A percentile compares a stretch with the other conserved stretches of the same genome.
Evolutionary conservation across 2,113 vertebrate species (phyloP).

Genomic region (Mixornis gularis): DNA sequence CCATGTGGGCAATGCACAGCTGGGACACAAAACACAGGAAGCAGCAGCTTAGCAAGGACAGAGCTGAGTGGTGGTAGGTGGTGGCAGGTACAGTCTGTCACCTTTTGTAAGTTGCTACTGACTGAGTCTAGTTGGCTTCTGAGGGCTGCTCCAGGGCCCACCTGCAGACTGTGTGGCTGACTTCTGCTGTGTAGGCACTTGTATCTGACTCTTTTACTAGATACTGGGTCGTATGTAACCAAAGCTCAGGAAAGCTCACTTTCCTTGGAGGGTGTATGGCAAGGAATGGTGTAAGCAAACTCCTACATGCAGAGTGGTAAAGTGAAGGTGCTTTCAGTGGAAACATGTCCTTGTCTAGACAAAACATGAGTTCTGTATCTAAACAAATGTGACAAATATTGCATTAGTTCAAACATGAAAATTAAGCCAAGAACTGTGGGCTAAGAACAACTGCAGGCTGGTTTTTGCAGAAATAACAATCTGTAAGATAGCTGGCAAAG

Average conservation of each 20-base stretch:
- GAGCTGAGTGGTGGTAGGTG: not conserved
- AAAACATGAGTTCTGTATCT: not conserved
- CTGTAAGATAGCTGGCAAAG: not conserved
- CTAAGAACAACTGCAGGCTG: not conserved
- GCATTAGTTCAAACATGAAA: not conserved
- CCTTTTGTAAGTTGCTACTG: not conserved
- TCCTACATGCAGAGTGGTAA: not conserved
- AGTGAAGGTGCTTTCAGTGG: not conserved
- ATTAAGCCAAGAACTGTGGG: not conserved
- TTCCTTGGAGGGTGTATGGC: not conserved
- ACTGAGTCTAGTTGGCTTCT: not conserved
- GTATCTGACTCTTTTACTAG: not conserved
- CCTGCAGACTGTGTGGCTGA: not conserved
- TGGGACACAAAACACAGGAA: not conserved
- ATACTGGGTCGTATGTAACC: not conserved
- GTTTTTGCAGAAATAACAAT: not conserved
- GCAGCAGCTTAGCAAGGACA: not conserved
- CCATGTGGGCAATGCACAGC: accelerated
- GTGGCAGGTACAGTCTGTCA: not conserved
- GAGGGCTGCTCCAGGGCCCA: not conserved
- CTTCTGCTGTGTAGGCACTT: not conserved
- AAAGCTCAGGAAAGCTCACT: not conserved
- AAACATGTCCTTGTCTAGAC: not conserved
- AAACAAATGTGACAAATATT: not conserved
- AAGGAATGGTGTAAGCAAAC: not conserved